phyloP scores from a whole-genome alignment of 2,113 vertebrate species.

The Burhinus bistriatus region DNA sequence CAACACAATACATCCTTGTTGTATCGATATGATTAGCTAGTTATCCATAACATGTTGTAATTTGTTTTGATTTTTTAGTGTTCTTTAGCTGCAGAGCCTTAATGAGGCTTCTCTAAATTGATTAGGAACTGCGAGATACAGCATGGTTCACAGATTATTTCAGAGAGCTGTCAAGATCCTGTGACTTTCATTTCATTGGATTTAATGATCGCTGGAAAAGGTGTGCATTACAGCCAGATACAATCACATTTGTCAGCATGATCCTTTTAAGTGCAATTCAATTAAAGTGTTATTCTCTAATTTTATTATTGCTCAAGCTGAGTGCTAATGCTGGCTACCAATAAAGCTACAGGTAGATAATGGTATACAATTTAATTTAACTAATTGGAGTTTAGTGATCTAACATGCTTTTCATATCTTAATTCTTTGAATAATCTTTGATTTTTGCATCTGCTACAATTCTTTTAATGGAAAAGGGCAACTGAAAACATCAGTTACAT shows the following conservation, averaged over 20 bases:
- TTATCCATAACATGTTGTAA: constrained; percentile 79
- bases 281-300: constrained; percentile 95
- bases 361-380: constrained; percentile 96
- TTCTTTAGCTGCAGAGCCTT: constrained; percentile 77
- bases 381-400: constrained; percentile 94
- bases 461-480: constrained; percentile 89
- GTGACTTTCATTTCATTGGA: constrained; percentile 91
- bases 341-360: constrained; percentile 87
- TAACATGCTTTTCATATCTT: constrained; percentile 94
- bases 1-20: constrained; percentile 72
- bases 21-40: constrained; percentile 80
- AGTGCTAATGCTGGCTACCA: constrained; percentile 82
- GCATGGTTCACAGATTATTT: constrained; percentile 85
- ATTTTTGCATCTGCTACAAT: constrained; percentile 82
- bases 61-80: constrained; percentile 86
- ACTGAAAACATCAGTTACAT: constrained; percentile 80
- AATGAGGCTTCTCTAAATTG: constrained; percentile 86
- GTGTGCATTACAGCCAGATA: constrained; percentile 88
- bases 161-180: constrained; percentile 85
- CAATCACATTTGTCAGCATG: constrained; percentile 95
- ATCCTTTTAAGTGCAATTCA: constrained; percentile 99
- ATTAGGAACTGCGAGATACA: constrained; percentile 83
- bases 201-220: constrained; percentile 88
- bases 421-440: constrained; percentile 92
- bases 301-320: constrained; percentile 89